Conservation (phyloP, 2,888 invertebrate genomes). For the Caenorhabditis zanzibari region DNA sequence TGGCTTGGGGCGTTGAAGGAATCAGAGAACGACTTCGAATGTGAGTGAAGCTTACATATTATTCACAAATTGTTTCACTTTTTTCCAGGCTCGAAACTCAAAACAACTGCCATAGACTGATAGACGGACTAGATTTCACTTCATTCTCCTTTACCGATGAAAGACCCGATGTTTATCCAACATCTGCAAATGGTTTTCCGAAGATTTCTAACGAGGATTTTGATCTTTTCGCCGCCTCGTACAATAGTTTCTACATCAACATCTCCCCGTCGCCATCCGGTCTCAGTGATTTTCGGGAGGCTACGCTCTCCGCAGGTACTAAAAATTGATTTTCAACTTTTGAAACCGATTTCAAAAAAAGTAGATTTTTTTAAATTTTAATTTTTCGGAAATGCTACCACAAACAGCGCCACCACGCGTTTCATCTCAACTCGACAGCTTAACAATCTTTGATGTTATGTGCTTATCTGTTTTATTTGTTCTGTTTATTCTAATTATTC, state of each 20-base stretch:
- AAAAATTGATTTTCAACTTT: too few species aligned
- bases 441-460: too few species aligned
- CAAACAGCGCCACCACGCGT: too few species aligned
- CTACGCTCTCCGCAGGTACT: too few species aligned
- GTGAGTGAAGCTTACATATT: slow-evolving; percentile 10
- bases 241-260: slow-evolving; percentile 27
- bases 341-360: too few species aligned
- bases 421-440: too few species aligned
- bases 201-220: slow-evolving; percentile 10
- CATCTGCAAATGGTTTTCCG: not conserved
- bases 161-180: not conserved
- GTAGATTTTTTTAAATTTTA: too few species aligned
- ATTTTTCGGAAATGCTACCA: too few species aligned
- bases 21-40: slow-evolving; percentile 43
- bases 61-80: not conserved
- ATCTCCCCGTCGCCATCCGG: slow-evolving; percentile 11
- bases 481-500: too few species aligned
- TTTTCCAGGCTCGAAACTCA: slow-evolving; percentile 27
- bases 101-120: not conserved
- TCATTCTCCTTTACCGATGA: slow-evolving; percentile 29
- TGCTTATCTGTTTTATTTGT: too few species aligned
- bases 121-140: slow-evolving; percentile 48
- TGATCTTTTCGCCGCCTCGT: slow-evolving; percentile 38
- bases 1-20: slow-evolving; percentile 48
- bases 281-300: slow-evolving; percentile 6